Percentiles rank a stretch among this genome's conserved stretches.
Evolutionary conservation across 2,113 vertebrate genomes (phyloP).

Genomic region (Corythornis madagascariensis): DNA sequence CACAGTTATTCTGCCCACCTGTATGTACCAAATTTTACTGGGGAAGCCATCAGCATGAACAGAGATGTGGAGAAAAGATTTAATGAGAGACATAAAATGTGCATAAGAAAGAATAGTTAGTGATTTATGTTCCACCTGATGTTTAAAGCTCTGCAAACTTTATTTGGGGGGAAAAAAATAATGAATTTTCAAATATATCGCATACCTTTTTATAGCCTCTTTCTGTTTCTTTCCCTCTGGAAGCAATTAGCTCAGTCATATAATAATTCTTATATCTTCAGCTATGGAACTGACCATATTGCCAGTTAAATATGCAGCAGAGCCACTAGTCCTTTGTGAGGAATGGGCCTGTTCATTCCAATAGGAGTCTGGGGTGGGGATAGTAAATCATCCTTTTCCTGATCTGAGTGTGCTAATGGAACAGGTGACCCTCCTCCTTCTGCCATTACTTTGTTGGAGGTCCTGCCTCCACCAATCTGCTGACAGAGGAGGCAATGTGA

Average conservation of each 20-base stretch:
- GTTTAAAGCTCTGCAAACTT: not conserved
- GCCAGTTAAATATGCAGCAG: not conserved
- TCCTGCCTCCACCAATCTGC: not conserved
- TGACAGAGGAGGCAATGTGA: not conserved
- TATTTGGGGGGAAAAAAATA: not conserved
- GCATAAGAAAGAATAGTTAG: not conserved
- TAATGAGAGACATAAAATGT: not conserved
- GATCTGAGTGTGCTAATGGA: not conserved
- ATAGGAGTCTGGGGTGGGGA: not conserved
- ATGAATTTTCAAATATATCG: not conserved
- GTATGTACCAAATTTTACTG: not conserved
- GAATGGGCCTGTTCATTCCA: not conserved
- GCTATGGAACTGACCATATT: not conserved
- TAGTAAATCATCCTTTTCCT: not conserved
- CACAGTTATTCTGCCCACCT: not conserved
- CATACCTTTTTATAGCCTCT: not conserved
- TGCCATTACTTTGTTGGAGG: not conserved
- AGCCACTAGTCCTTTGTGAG: not conserved
- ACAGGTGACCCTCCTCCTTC: not conserved
- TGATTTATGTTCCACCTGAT: not conserved
- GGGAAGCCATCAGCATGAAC: not conserved
- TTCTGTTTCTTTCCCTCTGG: slow-evolving; percentile 16
- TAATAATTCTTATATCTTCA: not conserved
- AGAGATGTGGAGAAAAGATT: not conserved
- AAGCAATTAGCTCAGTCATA: slow-evolving; percentile 31